Evolutionary conservation across 2,797 vertebrate genomes (phyloP), one percentile per base, ranked within the genome.

Genomic region (Spheniscus humboldti): DNA sequence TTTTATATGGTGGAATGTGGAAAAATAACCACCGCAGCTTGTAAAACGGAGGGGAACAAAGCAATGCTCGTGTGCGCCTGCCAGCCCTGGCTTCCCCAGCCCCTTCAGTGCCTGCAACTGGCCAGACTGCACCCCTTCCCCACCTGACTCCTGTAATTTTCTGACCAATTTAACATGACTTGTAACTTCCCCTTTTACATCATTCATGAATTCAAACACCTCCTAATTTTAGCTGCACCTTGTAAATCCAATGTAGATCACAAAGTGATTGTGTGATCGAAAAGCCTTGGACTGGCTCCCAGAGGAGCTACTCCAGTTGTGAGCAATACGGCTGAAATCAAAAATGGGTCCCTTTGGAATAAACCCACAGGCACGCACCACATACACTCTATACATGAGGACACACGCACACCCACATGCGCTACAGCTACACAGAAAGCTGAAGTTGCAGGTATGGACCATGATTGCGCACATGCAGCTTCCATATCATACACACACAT

Each of bases 141-240:
- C n/a, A 23, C 43, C 53, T 30, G 37, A 86, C 60, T 92, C 48
- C 71, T 94, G 55, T 45, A 91, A 97, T 96, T 96, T 97, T 96
- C 87, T 92, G 59, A 92, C 31, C 87, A 71, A 76, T 91, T 91
- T 88, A 91, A 91, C 60, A 60, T 3, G 1, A 92, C 59, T 55
- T 71, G 35, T 69, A 92, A 88, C 93, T 95, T 96, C 79, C 66
- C 28, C 30, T 94, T 96, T 71, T 86, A 84, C 63, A 68, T 92
- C 55, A 52, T 39, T 68, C 69, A 16, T 39, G 25, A 95, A 73
- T 90, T 81, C 9, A 5, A 90, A 88, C 59, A n/a, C 55, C n/a
- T 90, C 67, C 79, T 84, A 92, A 94, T 88, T 94, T 76, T 92
- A 82, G 74, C 67, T 79, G 28, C 92, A 92, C 94, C 87, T 90